Conservation (phyloP, 2,888 invertebrate genomes). For the Mimumesa dahlbomi region DNA sequence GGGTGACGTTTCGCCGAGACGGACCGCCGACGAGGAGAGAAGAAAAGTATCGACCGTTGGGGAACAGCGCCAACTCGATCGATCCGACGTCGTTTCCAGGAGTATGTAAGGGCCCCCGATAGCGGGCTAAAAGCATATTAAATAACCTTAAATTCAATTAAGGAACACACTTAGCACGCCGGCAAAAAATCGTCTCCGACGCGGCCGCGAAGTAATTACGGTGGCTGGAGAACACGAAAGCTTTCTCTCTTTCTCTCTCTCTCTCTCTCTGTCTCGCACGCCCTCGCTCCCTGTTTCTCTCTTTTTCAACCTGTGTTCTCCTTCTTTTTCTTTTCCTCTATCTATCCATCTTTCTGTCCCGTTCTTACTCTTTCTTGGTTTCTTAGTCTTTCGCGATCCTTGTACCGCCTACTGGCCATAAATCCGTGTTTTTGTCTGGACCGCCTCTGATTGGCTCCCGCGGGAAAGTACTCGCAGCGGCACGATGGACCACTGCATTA, state of each 20-base stretch:
- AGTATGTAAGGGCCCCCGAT: conserved; percentile 56
- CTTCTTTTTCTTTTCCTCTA: conserved; percentile 11
- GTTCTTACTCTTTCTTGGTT: not conserved
- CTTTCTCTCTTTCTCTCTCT: conserved; percentile 5
- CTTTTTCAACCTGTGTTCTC: no score
- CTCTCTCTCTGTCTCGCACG: conserved; percentile 1
- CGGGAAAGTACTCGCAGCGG: conserved; percentile 51
- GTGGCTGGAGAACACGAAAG: conserved; percentile 39
- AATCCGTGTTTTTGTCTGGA: conserved; percentile 73
- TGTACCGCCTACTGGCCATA: conserved; percentile 73
- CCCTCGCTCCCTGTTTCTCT: not conserved
- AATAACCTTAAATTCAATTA: conserved; percentile 79
- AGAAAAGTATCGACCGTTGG: conserved; percentile 25
- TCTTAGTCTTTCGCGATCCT: conserved; percentile 26
- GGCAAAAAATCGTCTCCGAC: conserved; percentile 69
- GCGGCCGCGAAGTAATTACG: conserved; percentile 75
- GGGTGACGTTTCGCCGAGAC: conserved; percentile 56
- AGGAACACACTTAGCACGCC: conserved; percentile 71
- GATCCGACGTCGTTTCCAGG: conserved; percentile 60
- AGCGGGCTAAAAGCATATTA: conserved; percentile 73
- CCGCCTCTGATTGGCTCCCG: conserved; percentile 71
- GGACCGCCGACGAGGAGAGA: conserved; percentile 43
- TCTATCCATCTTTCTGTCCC: conserved; percentile 25
- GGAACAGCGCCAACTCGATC: conserved; percentile 32
- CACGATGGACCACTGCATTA: conserved; percentile 52